Evolutionary conservation across 2,113 vertebrate species (phyloP), one percentile per base, ranked within the genome.

Genomic region (Trichechus manatus): DNA sequence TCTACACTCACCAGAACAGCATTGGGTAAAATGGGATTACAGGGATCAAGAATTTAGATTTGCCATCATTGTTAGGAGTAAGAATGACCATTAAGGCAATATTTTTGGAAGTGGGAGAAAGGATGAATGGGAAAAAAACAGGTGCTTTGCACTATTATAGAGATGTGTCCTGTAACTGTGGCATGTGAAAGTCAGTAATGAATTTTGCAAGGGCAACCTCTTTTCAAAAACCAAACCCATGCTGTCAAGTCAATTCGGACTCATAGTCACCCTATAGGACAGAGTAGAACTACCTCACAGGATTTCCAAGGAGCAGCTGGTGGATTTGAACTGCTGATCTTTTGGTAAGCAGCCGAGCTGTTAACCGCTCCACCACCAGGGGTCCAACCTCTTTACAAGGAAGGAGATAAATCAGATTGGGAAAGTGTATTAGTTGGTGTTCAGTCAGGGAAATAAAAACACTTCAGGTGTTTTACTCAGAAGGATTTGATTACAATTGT

Each of bases 21-120:
- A 44, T 3, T 96, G 17, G 59, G 25, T 93, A 77, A 96, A 94
- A 68, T 80, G 27, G 42, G 68, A 56, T 31, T 53, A 27, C 15
- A 9, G 2, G 17, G 3, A 44, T 92, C 25, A n/a, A 79, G 78
- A 83, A 72, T 77, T 91, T 47, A 89, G 20, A 61, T 77, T 91
- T 87, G 91, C 44, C 7, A 2, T 88, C 85, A 68, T 61, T 93
- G 95, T 81, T 82, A 90, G 53, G 42, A 44, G 31, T 74, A 79
- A 93, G 84, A 89, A 82, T 68, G 56, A 15, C 53, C 8, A 8
- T n/a, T 14, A 88, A 68, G 44, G 61, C 72, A 88, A 74, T 78
- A 92, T 86, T 85, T 86, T 44, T 44, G 23, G 22, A 70, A 39
- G 87, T 50, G 59, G 87, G 72, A 22, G 23, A 89, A 89, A 86